These are phyloP conservation scores for Zaprionus vittiger DNA, from an alignment of 1,140 invertebrate species.

Conservation along the genomic window DNA sequence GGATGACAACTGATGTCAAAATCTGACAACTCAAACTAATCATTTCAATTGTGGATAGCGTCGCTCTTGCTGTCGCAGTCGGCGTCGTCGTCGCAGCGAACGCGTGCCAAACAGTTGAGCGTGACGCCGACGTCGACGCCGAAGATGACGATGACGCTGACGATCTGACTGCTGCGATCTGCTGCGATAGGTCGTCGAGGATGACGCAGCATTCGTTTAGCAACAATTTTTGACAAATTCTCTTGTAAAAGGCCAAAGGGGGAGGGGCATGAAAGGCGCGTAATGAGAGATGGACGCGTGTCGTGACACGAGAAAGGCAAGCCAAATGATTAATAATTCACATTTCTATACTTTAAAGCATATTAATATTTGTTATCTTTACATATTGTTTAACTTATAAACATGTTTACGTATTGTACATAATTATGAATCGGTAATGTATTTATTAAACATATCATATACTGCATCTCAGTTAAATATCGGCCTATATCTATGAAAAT, in stretches of 20 bases:
- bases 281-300: background rate
- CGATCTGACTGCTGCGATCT: conserved; percentile 38
- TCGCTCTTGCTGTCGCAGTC: conserved; percentile 8
- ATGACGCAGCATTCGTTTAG: conserved; percentile 44
- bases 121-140: conserved; percentile 53
- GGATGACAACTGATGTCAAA: conserved; percentile 80
- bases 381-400: too few species aligned
- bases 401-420: too few species aligned
- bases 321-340: background rate
- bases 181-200: background rate
- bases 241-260: background rate
- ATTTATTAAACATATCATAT: too few species aligned
- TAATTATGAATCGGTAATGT: too few species aligned
- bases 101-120: conserved; percentile 69
- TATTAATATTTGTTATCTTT: too few species aligned
- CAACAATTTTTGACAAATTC: conserved; percentile 37
- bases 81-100: conserved; percentile 38
- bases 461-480: too few species aligned
- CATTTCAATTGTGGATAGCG: conserved; percentile 54
- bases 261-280: background rate
- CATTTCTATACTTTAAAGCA: too few species aligned
- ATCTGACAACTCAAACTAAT: conserved; percentile 77
- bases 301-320: background rate
- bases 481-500: too few species aligned
- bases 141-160: conserved; percentile 9